Evolutionary conservation across 2,888 invertebrate species (phyloP).

Genomic region (Steromphala cineraria): DNA sequence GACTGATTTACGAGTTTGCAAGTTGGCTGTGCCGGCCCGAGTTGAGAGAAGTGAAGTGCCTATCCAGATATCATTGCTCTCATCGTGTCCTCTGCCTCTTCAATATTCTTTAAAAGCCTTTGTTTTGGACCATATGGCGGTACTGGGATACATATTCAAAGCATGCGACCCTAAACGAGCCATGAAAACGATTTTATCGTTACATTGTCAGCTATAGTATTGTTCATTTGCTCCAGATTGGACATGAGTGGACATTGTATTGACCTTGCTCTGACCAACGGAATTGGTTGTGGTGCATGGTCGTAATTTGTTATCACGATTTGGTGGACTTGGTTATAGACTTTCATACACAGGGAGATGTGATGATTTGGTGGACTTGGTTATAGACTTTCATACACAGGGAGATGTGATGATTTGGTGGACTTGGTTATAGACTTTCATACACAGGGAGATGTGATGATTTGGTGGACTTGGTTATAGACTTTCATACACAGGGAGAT

Average conservation of each 20-base stretch:
- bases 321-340: too few relatives aligned
- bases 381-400: too few relatives aligned
- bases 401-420: too few relatives aligned
- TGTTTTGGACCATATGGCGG: constrained; percentile 11
- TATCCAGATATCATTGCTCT: background rate
- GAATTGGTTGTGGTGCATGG: too few relatives aligned
- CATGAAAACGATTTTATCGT: background rate
- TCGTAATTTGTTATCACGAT: too few relatives aligned
- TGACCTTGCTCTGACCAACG: too few relatives aligned
- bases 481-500: too few relatives aligned
- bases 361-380: too few relatives aligned
- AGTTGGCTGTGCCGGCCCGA: background rate
- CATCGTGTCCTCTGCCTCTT: background rate
- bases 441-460: too few relatives aligned
- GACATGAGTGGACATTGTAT: background rate
- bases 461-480: too few relatives aligned
- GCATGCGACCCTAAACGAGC: constrained; percentile 2
- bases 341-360: too few relatives aligned
- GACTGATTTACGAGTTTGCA: constrained; percentile 11
- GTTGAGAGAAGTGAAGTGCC: background rate
- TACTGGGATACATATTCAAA: constrained; percentile 12
- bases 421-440: too few relatives aligned
- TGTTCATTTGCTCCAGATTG: background rate
- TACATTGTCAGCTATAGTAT: background rate
- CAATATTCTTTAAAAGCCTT: constrained; percentile 16